Base-by-base conservation (phyloP, 1,140 invertebrate species). In the Drosophila malerkotliana region DNA sequence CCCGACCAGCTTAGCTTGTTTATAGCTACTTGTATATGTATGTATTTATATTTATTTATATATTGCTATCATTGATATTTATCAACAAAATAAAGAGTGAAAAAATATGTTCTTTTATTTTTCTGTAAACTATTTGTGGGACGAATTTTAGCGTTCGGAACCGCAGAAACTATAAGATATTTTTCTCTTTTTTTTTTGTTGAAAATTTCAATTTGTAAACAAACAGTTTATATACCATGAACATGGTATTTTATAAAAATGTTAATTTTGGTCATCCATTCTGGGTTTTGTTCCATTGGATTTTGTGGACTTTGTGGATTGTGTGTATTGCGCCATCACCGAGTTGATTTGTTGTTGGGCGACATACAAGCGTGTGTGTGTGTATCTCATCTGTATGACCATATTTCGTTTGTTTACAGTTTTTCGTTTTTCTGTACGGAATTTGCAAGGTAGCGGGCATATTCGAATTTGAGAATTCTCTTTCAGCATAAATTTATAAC, bases 251-350 rank as follows among this genome's bases (percentile, higher is more conserved):
- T 32, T 32, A 32, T 32, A 10, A 9, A 32, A 32, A 32, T 32
- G 32, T 32, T 32, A 8, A 32, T 32, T 32, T 10, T 9, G 32
- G 32, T 10, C 32, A 32, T 32, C 26, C 26, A 28, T 28, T 28
- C 26, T 28, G 26, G 26, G 26, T 0, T 28, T 28, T 28, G 26
- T 28, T 28, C 26, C 26, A 28, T 6, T 28, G 26, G 26, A 7
- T n/a, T 12, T 32, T 32, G 32, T 32, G 32, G 32, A 32, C 8
- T 10, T 8, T 37, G 12, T 37, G 34, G 12, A 37, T 37, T 56
- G 32, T 57, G 59, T 41, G 54, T 59, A 71, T 74, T 75, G 72
- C 72, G 67, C 67, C 72, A 74, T 71, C 59, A 58, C 47, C 53
- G 24, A 52, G 49, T 61, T 61, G 59, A 61, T 61, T 61, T 61